phyloP scores from a whole-genome alignment of 1,140 invertebrate species.

The Limonius californicus region DNA sequence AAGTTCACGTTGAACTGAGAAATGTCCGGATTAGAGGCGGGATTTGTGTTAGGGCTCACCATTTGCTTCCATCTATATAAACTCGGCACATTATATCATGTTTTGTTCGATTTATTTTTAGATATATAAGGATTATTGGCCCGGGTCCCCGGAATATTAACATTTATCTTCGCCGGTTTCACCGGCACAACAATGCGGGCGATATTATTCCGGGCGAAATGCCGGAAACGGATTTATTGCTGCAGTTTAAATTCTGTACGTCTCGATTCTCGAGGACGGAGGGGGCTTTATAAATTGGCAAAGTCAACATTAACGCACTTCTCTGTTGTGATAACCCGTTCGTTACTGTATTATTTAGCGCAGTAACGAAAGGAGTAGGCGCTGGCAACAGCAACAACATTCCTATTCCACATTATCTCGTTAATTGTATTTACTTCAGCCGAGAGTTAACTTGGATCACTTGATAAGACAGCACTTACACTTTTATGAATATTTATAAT shows the following conservation, averaged over 20 bases:
- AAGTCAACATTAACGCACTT: neutral
- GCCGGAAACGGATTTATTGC: neutral
- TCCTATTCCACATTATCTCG: neutral
- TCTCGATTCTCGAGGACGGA: neutral
- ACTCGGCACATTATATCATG: conserved; percentile 11
- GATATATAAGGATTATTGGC: neutral
- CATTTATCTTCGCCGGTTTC: too few species aligned
- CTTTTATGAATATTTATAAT: conserved; percentile 2
- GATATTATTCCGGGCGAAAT: too few species aligned
- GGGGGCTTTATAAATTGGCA: neutral
- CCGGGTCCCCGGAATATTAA: too few species aligned
- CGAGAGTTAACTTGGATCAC: neutral
- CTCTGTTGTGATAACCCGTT: neutral
- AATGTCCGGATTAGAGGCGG: conserved; percentile 3
- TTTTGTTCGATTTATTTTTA: conserved; percentile 4
- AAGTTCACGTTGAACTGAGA: conserved; percentile 14
- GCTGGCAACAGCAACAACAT: neutral
- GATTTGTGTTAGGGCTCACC: conserved; percentile 6
- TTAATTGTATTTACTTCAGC: conserved; percentile 1
- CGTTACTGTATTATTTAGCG: neutral
- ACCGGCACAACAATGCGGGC: too few species aligned
- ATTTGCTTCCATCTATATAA: conserved; percentile 8
- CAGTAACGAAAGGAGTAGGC: neutral
- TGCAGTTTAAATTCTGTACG: neutral
- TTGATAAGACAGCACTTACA: conserved; percentile 1